A percentile compares a stretch with the other conserved stretches of the same genome.
Evolutionary conservation across 2,797 vertebrate species (phyloP).

Genomic region (Chiloscyllium punctatum): DNA sequence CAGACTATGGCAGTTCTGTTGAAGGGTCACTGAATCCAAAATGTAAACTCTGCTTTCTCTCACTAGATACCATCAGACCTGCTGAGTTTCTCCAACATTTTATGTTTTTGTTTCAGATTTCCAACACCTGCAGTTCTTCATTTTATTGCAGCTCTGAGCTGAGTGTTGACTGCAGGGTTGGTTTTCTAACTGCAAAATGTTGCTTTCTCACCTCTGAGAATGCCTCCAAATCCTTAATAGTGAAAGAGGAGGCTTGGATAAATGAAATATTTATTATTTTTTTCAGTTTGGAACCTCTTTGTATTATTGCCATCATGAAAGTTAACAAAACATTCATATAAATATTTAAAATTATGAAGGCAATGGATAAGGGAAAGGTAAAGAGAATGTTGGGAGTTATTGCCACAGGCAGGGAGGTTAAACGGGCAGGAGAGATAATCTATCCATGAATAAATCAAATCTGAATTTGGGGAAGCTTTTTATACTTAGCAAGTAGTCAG

Average conservation of each 20-base stretch:
- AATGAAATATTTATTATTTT: not conserved
- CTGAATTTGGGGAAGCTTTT: not conserved
- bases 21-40: too few relatives aligned
- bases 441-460: not conserved
- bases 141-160: too few relatives aligned
- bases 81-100: too few relatives aligned
- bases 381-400: not conserved
- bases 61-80: too few relatives aligned
- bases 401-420: too few relatives aligned
- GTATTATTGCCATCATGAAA: not conserved
- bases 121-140: too few relatives aligned
- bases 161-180: not conserved
- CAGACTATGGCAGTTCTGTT: not conserved
- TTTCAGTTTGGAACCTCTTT: not conserved
- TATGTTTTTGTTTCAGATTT: too few relatives aligned
- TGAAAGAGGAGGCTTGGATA: not conserved
- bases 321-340: not conserved
- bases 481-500: not conserved
- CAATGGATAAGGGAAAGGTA: not conserved
- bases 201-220: not conserved
- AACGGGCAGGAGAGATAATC: not conserved
- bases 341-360: not conserved
- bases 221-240: not conserved
- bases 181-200: not conserved
- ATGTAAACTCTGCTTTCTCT: too few relatives aligned